Percentiles rank a stretch among this genome's conserved stretches.
Conservation (phyloP, 2,888 invertebrate species). For the Agrotis exclamationis region DNA sequence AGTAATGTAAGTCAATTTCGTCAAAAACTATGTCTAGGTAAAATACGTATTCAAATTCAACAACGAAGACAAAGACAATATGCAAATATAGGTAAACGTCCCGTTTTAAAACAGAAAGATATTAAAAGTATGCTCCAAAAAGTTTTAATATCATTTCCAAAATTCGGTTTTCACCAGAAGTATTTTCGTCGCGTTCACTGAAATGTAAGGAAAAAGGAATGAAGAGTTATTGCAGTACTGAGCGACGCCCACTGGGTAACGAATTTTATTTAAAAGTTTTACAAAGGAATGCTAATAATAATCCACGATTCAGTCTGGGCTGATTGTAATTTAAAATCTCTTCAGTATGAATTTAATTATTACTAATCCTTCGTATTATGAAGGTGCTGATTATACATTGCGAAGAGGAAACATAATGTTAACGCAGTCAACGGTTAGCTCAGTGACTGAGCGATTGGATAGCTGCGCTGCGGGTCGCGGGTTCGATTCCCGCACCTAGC, state of each 20-base stretch:
- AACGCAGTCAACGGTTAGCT: too few species aligned
- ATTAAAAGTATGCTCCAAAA: conserved; percentile 30
- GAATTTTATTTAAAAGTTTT: conserved; percentile 8
- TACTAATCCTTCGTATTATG: too few species aligned
- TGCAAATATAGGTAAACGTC: background rate
- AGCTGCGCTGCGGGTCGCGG: too few species aligned
- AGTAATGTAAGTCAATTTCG: too few species aligned
- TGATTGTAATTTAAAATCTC: background rate
- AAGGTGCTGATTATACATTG: background rate
- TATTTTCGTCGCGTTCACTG: conserved; percentile 10
- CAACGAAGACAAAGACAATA: background rate
- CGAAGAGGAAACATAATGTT: too few species aligned
- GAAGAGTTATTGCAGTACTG: conserved; percentile 1
- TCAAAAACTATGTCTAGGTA: too few species aligned
- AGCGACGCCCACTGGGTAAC: background rate
- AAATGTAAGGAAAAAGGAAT: conserved; percentile 20
- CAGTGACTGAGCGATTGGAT: too few species aligned
- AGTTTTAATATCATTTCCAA: conserved; percentile 35
- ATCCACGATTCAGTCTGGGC: background rate
- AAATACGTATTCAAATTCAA: too few species aligned
- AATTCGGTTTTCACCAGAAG: background rate
- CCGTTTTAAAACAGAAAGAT: conserved; percentile 9
- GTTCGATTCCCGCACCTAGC: too few species aligned
- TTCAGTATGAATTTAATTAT: background rate
- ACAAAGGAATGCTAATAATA: background rate